Evolutionary conservation across 2,113 vertebrate genomes (phyloP), one percentile per base, ranked within the genome.

Genomic region (Tragelaphus scriptus): DNA sequence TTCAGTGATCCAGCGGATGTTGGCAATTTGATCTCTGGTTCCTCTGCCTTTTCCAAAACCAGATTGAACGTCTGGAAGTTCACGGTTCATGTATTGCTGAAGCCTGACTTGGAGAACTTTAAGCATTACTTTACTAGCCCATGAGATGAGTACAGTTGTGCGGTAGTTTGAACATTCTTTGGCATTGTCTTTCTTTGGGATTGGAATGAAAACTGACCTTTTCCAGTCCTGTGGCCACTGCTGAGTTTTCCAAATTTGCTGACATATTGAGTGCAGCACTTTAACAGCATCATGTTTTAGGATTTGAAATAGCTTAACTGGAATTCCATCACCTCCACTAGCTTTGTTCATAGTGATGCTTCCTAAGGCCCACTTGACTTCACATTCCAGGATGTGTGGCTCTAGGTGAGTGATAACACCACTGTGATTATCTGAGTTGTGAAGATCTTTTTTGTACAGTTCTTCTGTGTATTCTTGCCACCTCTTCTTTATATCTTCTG

Each of bases 1-100:
- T n/a, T 32, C 7, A 0, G 17, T 65, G 30, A 65, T n/a, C 15
- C 63, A n/a, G 15, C 0, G 0, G 3, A 32, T 32, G 63, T 65
- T 15, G 28, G 59, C 26, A 63, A 63, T 61, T 61, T 61, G 28
- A 61, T 61, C 59, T 61, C 59, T 61, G 59, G 59, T 30, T 30
- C 28, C 26, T 61, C 59, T 61, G 28, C 59, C 12, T 61, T 61
- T 61, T 61, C 61, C 16, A 65, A 65, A 65, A 17, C 30, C 3
- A 32, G 7, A 3, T 65, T 32, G 61, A 65, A 32, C 3, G 32
- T 32, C 59, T 6, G 28, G 30, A 13, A 65, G 15, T 65, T 65
- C 61, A 65, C 2, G 0, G 30, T 65, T 65, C 61, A 32, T 0
- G 0, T 65, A 32, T 32, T 65, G 61, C 30, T 32, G 14, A 32